Base-by-base conservation (phyloP, 2,888 invertebrate species). In the Temnothorax ravouxi region DNA sequence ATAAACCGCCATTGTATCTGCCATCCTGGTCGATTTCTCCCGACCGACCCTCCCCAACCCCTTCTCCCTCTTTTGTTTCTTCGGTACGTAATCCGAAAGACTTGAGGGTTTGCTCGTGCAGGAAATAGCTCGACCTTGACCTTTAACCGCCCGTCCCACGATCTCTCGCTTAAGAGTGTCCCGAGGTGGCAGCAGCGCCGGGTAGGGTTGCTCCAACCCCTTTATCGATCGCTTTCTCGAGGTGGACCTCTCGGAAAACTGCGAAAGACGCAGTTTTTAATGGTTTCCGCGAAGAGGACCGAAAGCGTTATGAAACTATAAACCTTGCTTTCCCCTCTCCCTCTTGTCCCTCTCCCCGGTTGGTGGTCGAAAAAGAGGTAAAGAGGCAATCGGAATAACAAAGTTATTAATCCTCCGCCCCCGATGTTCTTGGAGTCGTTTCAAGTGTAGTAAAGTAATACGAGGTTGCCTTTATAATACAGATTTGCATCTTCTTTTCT, bases 121-220 rank as follows among this genome's bases (percentile, higher is more conserved):
- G 92, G 90, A 93, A 93, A 93, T 93, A 93, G 91, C 91, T 90
- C 89, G 92, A 93, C 93, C 93, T 93, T 93, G 93, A 93, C 93
- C 93, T 93, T 93, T 91, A 90, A 89, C 88, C 87, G 83, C 88
- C 89, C 66, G 88, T 90, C 90, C 89, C 89, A 87, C 88, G 88
- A 90, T 92, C 91, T 90, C 89, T 86, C 89, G 87, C 88, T 92
- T 88, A 89, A 91, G 90, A 89, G 88, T 89, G 85, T 84, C 87
- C 87, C 87, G 87, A 89, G 88, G 88, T 86, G 87, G 88, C 84
- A 86, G 90, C 85, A 87, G 67, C 66, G 77, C 29, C 82, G 72
- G 47, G n/a, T 44, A 64, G 71, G 50, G 59, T 21, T 62, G 47
- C 80, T 86, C 79, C 84, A 84, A 79, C 86, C 84, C 82, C 85